These are phyloP conservation scores for Danionella cerebrum DNA, from an alignment of 2,113 vertebrate genomes.

Conservation along the genomic window DNA sequence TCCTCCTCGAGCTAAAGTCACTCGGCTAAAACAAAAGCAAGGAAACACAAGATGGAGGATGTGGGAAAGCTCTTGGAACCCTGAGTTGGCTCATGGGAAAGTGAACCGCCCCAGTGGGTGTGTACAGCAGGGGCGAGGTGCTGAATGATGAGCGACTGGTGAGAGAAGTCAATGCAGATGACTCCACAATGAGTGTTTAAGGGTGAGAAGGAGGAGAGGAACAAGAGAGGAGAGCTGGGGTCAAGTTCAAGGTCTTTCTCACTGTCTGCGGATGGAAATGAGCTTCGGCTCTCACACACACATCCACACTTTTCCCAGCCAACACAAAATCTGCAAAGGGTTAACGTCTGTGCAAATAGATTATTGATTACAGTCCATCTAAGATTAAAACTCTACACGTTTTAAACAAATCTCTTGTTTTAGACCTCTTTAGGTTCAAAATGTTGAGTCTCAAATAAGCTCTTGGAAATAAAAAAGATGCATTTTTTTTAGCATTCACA, in stretches of 20 bases:
- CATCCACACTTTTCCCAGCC: constrained; percentile 19
- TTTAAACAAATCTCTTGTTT: too few relatives aligned
- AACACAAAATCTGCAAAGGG: not conserved
- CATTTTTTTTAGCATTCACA: too few relatives aligned
- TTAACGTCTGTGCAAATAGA: not conserved
- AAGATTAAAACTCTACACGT: too few relatives aligned
- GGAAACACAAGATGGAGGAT: constrained; percentile 48
- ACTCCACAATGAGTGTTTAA: constrained; percentile 59
- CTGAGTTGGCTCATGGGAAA: constrained; percentile 62
- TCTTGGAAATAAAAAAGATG: too few relatives aligned
- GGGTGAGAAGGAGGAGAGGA: constrained; percentile 42
- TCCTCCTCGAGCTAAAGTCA: constrained; percentile 28
- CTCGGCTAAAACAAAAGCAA: constrained; percentile 52
- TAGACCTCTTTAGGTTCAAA: too few relatives aligned
- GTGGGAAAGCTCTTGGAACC: constrained; percentile 53
- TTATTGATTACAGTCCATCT: too few relatives aligned
- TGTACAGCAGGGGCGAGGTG: constrained; percentile 51
- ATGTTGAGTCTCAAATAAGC: too few relatives aligned
- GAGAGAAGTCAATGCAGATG: constrained; percentile 64
- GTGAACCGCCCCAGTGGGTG: constrained; percentile 56
- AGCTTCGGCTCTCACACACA: constrained; percentile 32
- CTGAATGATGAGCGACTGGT: constrained; percentile 37
- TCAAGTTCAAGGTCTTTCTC: constrained; percentile 71
- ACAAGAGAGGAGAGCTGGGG: constrained; percentile 60
- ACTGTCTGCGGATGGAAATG: constrained; percentile 55